These are phyloP conservation scores for Glomeris maerens DNA, from an alignment of 1,140 invertebrate species.

Conservation along the genomic window DNA sequence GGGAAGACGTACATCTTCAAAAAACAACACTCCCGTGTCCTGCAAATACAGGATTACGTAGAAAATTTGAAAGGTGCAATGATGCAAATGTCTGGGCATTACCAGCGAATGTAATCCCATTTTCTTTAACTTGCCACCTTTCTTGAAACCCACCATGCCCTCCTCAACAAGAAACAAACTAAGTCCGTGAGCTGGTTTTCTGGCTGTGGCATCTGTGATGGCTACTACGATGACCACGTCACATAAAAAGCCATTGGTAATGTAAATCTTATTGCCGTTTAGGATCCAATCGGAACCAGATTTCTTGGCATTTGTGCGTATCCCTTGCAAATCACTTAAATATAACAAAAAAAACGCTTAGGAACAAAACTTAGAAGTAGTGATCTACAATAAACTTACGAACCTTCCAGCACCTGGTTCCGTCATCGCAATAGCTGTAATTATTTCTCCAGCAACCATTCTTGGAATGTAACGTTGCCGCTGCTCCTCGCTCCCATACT, in stretches of 20 bases:
- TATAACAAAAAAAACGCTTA: too few species aligned
- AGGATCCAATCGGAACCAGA: constrained; percentile 36
- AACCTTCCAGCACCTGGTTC: constrained; percentile 37
- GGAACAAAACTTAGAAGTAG: too few species aligned
- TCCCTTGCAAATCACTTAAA: constrained; percentile 35
- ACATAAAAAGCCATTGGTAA: constrained; percentile 35
- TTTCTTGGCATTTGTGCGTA: constrained; percentile 32
- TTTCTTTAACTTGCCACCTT: constrained; percentile 35
- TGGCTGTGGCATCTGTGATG: constrained; percentile 32
- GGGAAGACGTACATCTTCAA: too few species aligned
- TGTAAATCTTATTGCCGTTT: constrained; percentile 37
- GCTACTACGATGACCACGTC: constrained; percentile 37
- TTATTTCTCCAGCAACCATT: constrained; percentile 32
- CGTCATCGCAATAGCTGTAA: constrained; percentile 37
- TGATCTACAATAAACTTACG: too few species aligned
- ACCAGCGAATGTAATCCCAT: constrained; percentile 35
- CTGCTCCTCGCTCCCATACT: constrained; percentile 35
- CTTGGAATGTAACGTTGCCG: constrained; percentile 33
- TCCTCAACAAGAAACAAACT: constrained; percentile 36
- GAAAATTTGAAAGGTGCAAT: too few species aligned
- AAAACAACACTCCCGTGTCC: too few species aligned
- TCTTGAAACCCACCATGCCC: constrained; percentile 34
- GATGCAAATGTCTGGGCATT: too few species aligned
- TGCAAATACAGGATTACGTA: too few species aligned
- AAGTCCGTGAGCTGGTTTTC: constrained; percentile 34